A percentile compares a stretch with the other conserved stretches of the same genome.
Evolutionary conservation across 2,113 vertebrate genomes (phyloP).

Genomic region (Lipotes vexillifer): DNA sequence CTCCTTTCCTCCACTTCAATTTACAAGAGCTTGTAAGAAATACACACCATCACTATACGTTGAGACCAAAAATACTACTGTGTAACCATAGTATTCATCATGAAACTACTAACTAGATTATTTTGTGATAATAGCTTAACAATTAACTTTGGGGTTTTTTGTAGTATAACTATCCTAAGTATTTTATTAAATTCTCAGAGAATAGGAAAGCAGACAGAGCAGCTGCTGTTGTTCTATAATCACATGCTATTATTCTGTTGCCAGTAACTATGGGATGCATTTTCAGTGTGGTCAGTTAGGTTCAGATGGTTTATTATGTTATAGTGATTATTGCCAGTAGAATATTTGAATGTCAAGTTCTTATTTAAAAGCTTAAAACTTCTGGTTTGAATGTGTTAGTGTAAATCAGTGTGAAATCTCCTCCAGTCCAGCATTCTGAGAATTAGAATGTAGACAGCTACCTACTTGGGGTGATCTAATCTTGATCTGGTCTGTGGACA

Average conservation of each 20-base stretch:
- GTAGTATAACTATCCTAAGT: not conserved
- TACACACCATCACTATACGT: not conserved
- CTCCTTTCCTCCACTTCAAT: not conserved
- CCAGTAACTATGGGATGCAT: not conserved
- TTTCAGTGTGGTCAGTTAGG: not conserved
- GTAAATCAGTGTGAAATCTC: not conserved
- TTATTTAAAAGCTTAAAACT: not conserved
- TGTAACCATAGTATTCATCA: not conserved
- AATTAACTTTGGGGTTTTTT: not conserved
- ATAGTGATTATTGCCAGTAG: not conserved
- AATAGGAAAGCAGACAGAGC: not conserved
- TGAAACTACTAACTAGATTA: conserved; percentile 6
- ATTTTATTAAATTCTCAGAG: conserved; percentile 27
- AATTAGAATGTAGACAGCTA: not conserved
- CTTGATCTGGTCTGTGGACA: not conserved
- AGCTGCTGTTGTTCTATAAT: conserved; percentile 2
- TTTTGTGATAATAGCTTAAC: not conserved
- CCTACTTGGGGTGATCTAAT: not conserved
- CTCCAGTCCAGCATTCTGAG: not conserved
- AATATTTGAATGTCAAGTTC: not conserved
- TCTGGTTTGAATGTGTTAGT: not conserved
- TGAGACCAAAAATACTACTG: not conserved
- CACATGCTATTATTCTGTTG: not conserved
- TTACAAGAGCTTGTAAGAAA: conserved; percentile 22
- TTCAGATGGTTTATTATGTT: conserved; percentile 22